Percentiles rank a stretch among this genome's conserved stretches.
Conservation (phyloP, 2,797 vertebrate species). For the Perodicticus potto region DNA sequence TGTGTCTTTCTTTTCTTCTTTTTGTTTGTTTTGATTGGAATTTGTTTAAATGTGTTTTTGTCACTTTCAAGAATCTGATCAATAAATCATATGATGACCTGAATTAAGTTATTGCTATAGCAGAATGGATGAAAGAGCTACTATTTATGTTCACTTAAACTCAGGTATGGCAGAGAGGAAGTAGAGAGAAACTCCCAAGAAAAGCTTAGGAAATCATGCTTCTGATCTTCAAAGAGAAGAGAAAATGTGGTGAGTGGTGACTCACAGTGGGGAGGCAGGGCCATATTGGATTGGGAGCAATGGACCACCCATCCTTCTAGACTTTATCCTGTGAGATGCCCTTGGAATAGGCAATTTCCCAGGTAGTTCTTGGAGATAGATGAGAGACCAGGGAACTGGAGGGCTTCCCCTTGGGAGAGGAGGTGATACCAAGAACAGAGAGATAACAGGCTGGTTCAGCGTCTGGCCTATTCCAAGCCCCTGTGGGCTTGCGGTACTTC, state of each 20-base stretch:
- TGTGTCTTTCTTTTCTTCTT: neutral
- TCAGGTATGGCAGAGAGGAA: neutral
- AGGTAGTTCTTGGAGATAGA: neutral
- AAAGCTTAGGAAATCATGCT: neutral
- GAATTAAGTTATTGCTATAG: neutral
- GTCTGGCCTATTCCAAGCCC: neutral
- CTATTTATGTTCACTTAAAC: neutral
- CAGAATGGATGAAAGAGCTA: neutral
- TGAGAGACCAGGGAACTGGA: neutral
- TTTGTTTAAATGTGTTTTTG: neutral
- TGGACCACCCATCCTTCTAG: neutral
- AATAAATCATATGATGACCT: neutral
- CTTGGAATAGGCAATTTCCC: neutral
- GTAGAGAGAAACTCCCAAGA: neutral
- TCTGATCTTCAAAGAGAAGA: neutral
- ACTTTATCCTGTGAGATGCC: neutral
- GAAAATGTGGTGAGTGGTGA: neutral
- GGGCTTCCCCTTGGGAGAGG: neutral
- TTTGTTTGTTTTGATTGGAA: slow-evolving; percentile 24
- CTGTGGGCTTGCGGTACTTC: neutral
- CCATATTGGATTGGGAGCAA: neutral
- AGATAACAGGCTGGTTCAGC: neutral
- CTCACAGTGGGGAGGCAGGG: neutral
- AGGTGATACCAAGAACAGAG: neutral
- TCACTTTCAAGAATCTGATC: neutral